Conservation (phyloP, 2,888 invertebrate species). For the Mycogona germanica region DNA sequence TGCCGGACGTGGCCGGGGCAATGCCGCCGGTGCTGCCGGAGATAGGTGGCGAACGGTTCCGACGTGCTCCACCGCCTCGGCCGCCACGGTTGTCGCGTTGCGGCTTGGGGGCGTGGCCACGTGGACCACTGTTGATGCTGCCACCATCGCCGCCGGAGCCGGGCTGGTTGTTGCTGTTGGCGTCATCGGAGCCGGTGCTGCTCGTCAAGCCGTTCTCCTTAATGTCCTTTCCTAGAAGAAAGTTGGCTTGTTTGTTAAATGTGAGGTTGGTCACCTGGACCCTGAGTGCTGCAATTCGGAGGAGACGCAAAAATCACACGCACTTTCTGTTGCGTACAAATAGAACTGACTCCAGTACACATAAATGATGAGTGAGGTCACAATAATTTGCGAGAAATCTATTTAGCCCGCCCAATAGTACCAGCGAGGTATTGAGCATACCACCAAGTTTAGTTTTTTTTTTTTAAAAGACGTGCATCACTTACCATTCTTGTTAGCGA, state of each 20-base stretch:
- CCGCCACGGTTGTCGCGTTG: not conserved
- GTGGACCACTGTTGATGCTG: not conserved
- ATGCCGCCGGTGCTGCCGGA: too few species aligned
- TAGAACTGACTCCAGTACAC: too few species aligned
- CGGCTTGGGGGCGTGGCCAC: not conserved
- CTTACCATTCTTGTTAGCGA: constrained; percentile 1
- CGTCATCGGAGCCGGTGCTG: constrained; percentile 1
- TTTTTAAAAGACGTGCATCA: too few species aligned
- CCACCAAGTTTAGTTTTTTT: not conserved
- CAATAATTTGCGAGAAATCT: not conserved
- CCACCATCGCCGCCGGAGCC: not conserved
- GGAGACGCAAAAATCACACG: too few species aligned
- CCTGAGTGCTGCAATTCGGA: too few species aligned
- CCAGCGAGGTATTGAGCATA: not conserved
- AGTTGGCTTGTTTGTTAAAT: too few species aligned
- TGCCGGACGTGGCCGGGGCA: not conserved
- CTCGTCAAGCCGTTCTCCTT: constrained; percentile 7
- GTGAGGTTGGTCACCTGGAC: too few species aligned
- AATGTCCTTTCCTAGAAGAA: constrained; percentile 2
- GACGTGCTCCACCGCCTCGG: not conserved
- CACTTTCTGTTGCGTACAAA: too few species aligned
- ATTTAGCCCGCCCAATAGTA: not conserved
- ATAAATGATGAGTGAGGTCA: not conserved
- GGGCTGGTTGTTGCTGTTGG: not conserved
- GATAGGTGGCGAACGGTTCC: too few species aligned